Evolutionary conservation across 2,797 vertebrate species (phyloP).

Genomic region (Momotus momota): DNA sequence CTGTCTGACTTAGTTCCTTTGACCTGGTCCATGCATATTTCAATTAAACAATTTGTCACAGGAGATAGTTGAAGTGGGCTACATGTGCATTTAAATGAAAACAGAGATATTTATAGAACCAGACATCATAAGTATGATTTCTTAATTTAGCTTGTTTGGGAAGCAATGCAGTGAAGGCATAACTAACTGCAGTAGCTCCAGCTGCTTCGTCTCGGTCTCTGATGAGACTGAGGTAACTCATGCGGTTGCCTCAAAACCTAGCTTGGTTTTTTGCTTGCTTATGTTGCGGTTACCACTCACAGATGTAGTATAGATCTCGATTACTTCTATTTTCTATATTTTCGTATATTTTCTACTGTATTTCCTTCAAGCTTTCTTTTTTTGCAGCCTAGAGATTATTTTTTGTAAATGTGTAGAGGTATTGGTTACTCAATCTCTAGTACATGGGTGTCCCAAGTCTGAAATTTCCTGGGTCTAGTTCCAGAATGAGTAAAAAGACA

Average conservation of each 20-base stretch:
- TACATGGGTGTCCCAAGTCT: not conserved
- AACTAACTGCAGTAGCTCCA: not conserved
- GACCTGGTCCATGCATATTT: not conserved
- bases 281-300: not conserved
- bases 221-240: fast-evolving
- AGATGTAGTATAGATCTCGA: not conserved
- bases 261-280: not conserved
- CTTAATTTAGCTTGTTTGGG: conserved; percentile 51
- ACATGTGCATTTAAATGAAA: not conserved
- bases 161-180: not conserved
- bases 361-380: not conserved
- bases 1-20: not conserved
- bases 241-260: not conserved
- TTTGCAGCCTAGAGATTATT: not conserved
- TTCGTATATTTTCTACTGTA: not conserved
- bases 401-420: not conserved
- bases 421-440: not conserved
- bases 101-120: conserved; percentile 6
- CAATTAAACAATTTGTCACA: not conserved
- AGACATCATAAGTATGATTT: conserved; percentile 11
- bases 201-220: not conserved
- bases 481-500: not conserved
- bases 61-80: not conserved
- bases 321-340: not conserved
- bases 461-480: not conserved